These are phyloP conservation scores for Synergus itoensis DNA, from an alignment of 2,888 invertebrate species.

Conservation along the genomic window DNA sequence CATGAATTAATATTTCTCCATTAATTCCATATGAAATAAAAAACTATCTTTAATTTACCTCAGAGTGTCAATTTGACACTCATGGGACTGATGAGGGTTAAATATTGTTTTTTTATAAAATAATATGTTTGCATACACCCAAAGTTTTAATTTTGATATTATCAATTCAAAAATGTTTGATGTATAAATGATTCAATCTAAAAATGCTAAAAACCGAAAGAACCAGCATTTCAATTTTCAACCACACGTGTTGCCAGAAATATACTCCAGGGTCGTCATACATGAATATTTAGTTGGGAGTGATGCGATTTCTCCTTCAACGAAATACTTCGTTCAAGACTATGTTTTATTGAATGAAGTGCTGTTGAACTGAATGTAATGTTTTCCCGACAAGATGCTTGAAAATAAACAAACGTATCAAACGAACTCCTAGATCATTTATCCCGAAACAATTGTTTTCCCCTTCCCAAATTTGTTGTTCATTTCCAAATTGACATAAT, in stretches of 20 bases:
- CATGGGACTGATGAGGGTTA: too few species aligned
- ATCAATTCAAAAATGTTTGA: neutral
- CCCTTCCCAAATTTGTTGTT: too few species aligned
- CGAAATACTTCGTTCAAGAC: conserved; percentile 31
- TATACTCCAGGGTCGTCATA: conserved; percentile 35
- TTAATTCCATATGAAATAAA: too few species aligned
- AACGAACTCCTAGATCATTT: neutral
- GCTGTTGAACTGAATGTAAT: conserved; percentile 29
- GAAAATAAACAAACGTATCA: conserved; percentile 10
- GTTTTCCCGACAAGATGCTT: neutral
- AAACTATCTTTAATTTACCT: too few species aligned
- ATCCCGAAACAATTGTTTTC: neutral
- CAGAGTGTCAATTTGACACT: too few species aligned
- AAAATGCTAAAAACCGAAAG: neutral
- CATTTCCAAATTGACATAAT: too few species aligned
- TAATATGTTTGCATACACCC: too few species aligned
- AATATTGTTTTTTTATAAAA: too few species aligned
- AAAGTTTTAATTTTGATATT: neutral
- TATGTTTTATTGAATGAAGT: conserved; percentile 24
- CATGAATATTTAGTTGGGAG: conserved; percentile 21
- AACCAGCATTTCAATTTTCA: conserved; percentile 20
- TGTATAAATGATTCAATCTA: neutral
- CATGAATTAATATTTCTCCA: too few species aligned
- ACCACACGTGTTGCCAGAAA: conserved; percentile 39
- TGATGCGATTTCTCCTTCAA: conserved; percentile 20